These are phyloP conservation scores for Eurypyga helias DNA, from an alignment of 2,113 vertebrate genomes.

Conservation along the genomic window DNA sequence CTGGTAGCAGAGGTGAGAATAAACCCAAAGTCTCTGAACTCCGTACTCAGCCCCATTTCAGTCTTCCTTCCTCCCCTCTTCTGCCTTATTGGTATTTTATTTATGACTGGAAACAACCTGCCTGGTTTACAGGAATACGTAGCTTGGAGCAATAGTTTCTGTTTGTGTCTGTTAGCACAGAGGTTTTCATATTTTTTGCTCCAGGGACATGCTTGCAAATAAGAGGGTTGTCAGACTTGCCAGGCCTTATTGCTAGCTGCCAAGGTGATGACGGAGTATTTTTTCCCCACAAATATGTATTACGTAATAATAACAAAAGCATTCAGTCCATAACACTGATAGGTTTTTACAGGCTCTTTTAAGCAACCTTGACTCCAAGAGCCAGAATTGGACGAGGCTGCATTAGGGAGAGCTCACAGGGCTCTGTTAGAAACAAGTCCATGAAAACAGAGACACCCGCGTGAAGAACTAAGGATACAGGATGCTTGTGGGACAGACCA, in stretches of 20 bases:
- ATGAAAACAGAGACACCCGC: background rate
- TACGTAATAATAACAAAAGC: background rate
- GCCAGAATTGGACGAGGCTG: background rate
- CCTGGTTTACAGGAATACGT: background rate
- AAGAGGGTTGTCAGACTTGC: background rate
- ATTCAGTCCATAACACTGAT: background rate
- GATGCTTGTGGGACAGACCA: background rate
- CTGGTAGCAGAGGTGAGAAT: background rate
- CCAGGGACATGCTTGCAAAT: background rate
- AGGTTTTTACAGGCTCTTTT: background rate
- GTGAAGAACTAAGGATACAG: background rate
- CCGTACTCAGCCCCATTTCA: background rate
- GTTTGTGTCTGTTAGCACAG: background rate
- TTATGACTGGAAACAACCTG: background rate
- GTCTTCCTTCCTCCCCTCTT: background rate
- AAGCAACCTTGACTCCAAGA: background rate
- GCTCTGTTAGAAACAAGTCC: background rate
- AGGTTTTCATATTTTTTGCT: background rate
- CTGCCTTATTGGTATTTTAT: background rate
- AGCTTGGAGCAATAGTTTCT: background rate
- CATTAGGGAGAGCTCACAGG: background rate
- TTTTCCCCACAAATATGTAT: background rate
- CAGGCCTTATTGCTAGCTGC: background rate
- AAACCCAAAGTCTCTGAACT: background rate
- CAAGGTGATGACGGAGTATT: background rate